Evolutionary conservation across 2,113 vertebrate species (phyloP).

Genomic region (Tetraodon nigroviridis): DNA sequence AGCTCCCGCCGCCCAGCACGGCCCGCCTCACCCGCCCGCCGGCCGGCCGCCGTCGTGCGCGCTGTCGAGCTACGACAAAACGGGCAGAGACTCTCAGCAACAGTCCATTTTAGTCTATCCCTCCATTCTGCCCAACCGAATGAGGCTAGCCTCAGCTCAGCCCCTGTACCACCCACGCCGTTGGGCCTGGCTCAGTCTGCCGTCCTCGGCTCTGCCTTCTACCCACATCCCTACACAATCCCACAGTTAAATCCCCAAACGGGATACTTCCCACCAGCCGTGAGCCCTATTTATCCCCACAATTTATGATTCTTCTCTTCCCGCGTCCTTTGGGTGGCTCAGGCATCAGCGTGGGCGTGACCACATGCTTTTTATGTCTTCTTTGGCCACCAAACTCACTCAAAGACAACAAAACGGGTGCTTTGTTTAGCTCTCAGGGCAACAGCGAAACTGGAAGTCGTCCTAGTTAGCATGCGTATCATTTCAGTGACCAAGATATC

Average conservation of each 20-base stretch:
- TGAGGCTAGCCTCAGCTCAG: slow-evolving; percentile 60
- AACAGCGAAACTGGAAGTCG: background rate
- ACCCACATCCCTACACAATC: slow-evolving; percentile 59
- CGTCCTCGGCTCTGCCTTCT: slow-evolving; percentile 53
- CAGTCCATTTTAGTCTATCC: slow-evolving; percentile 38
- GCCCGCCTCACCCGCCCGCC: slow-evolving; percentile 31
- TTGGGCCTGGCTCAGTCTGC: slow-evolving; percentile 45
- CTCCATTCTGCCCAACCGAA: slow-evolving; percentile 52
- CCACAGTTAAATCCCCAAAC: slow-evolving; percentile 56
- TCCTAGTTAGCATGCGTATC: no score
- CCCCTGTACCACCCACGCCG: slow-evolving; percentile 57
- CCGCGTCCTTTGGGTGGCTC: no score
- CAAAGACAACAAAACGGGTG: background rate
- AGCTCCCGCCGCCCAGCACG: slow-evolving; percentile 54
- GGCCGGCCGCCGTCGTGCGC: slow-evolving; percentile 37
- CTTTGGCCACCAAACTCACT: background rate
- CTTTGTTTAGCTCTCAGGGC: background rate
- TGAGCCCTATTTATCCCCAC: slow-evolving; percentile 60
- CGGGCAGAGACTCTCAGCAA: slow-evolving; percentile 46
- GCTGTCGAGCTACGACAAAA: slow-evolving; percentile 54
- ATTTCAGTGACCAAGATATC: no score
- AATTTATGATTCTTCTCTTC: slow-evolving; percentile 53
- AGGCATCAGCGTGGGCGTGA: no score
- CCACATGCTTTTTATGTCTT: no score
- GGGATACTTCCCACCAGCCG: slow-evolving; percentile 59